Conservation (phyloP, 2,888 invertebrate genomes). For the Cantharis rustica region DNA sequence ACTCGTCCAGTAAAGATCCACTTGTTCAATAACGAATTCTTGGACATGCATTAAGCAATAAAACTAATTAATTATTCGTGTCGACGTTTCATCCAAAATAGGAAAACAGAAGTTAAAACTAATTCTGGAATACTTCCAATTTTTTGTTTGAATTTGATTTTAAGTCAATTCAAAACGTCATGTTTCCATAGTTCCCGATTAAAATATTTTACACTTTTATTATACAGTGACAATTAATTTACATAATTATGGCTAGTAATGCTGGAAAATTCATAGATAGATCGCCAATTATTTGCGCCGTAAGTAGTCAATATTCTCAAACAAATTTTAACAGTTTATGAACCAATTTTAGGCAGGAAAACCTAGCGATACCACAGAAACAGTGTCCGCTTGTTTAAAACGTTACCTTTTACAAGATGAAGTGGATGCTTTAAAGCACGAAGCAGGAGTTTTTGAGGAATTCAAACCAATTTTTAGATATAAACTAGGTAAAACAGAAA, state of each 20-base stretch:
- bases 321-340: neutral
- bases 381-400: constrained; percentile 39
- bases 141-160: neutral
- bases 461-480: constrained; percentile 31
- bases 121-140: no score
- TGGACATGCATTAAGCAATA: no score
- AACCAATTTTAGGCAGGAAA: constrained; percentile 43
- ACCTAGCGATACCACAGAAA: constrained; percentile 37
- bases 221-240: neutral
- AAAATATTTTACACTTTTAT: neutral
- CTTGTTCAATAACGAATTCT: no score
- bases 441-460: constrained; percentile 35
- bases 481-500: constrained; percentile 33
- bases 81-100: no score
- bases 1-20: no score
- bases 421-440: constrained; percentile 48
- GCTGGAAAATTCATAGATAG: constrained; percentile 47
- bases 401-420: constrained; percentile 44
- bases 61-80: no score
- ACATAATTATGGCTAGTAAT: constrained; percentile 42
- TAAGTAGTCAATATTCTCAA: constrained; percentile 7
- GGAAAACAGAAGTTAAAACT: no score
- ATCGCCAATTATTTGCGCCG: constrained; percentile 40
- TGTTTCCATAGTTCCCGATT: neutral
- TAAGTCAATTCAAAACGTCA: neutral